phyloP scores from a whole-genome alignment of 1,140 invertebrate genomes.

The Hermatobates lingyangjiaoensis region DNA sequence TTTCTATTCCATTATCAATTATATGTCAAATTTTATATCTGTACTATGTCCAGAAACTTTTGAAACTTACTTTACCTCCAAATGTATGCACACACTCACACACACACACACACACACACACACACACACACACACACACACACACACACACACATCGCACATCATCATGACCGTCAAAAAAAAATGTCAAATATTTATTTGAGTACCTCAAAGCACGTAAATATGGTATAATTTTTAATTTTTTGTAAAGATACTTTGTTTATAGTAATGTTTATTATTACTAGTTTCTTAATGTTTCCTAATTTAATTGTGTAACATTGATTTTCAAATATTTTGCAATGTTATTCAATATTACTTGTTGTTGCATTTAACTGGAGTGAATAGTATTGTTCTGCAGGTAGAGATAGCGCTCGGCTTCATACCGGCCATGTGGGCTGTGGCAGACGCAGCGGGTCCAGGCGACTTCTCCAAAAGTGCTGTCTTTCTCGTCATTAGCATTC shows the following conservation, averaged over 20 bases:
- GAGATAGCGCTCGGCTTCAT: neutral
- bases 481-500: neutral
- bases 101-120: too few species aligned
- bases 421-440: neutral
- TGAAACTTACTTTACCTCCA: too few species aligned
- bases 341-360: neutral
- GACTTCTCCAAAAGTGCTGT: neutral
- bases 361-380: neutral
- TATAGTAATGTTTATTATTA: neutral
- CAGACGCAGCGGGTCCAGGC: neutral
- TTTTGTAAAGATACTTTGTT: neutral
- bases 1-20: too few species aligned
- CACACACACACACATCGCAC: too few species aligned
- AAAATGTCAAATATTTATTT: too few species aligned
- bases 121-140: too few species aligned
- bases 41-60: too few species aligned
- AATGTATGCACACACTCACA: too few species aligned
- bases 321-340: neutral
- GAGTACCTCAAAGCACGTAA: too few species aligned
- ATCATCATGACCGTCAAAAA: too few species aligned
- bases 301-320: neutral
- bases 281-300: neutral
- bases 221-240: neutral
- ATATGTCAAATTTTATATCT: too few species aligned
- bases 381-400: neutral